Conservation (phyloP, 1,140 invertebrate genomes). For the Panagrolaimus sp. region DNA sequence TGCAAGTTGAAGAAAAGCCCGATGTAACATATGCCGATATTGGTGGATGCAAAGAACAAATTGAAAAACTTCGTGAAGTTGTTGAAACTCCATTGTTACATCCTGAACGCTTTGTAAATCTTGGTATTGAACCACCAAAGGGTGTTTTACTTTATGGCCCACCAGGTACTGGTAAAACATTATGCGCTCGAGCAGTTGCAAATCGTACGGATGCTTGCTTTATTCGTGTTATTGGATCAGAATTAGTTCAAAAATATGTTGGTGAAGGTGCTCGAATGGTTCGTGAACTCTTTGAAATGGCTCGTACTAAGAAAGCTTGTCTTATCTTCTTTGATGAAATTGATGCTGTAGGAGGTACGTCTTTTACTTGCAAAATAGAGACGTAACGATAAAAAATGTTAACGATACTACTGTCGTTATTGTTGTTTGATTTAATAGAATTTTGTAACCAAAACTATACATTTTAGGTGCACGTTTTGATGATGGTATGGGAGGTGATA, state of each 20-base stretch:
- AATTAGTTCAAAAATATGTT: slow-evolving; percentile 94
- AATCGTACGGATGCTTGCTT: slow-evolving; percentile 98
- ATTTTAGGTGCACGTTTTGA: slow-evolving; percentile 82
- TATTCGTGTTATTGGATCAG: slow-evolving; percentile 95
- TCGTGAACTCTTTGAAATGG: slow-evolving; percentile 98
- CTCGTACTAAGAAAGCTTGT: slow-evolving; percentile 96
- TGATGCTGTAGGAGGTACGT: slow-evolving; percentile 86
- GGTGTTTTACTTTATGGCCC: slow-evolving; percentile 95
- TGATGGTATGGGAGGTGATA: slow-evolving; percentile 94
- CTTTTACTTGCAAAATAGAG: slow-evolving; percentile 2
- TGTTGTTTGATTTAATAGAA: too few species aligned
- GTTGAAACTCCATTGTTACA: slow-evolving; percentile 95
- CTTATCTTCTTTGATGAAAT: slow-evolving; percentile 99
- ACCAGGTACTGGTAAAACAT: slow-evolving; percentile 91
- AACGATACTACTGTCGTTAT: too few species aligned
- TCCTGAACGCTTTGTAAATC: slow-evolving; percentile 95
- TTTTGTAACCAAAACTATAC: neutral
- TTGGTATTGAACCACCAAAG: slow-evolving; percentile 98
- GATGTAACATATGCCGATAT: slow-evolving; percentile 99
- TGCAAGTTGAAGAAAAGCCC: slow-evolving; percentile 99
- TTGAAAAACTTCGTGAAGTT: slow-evolving; percentile 96
- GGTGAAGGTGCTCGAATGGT: slow-evolving; percentile 99
- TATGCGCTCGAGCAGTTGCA: slow-evolving; percentile 92
- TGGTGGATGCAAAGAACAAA: slow-evolving; percentile 96
- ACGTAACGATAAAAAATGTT: too few species aligned